Evolutionary conservation across 2,113 vertebrate genomes (phyloP).

Genomic region (Ardeotis arabs): DNA sequence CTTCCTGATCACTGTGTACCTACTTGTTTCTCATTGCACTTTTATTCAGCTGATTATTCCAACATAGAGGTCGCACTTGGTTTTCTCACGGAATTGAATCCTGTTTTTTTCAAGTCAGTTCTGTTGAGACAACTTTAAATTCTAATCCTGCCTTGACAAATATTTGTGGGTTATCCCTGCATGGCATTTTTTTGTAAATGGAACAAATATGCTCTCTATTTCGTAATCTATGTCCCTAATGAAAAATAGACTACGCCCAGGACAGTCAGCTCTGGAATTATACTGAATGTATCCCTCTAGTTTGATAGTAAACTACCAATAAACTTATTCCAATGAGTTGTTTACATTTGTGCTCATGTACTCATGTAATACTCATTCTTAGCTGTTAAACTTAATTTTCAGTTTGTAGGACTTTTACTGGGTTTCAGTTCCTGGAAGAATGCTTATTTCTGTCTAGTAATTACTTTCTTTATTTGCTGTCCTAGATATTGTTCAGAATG

Average conservation of each 20-base stretch:
- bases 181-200: not conserved
- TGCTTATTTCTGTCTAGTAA: not conserved
- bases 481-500: not conserved
- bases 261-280: not conserved
- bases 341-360: not conserved
- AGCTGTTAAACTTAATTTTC: not conserved
- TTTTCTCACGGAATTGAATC: not conserved
- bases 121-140: not conserved
- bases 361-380: not conserved
- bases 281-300: not conserved
- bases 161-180: not conserved
- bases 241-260: not conserved
- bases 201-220: not conserved
- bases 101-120: not conserved
- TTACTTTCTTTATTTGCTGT: not conserved
- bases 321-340: not conserved
- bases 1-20: not conserved
- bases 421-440: not conserved
- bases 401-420: not conserved
- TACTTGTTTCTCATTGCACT: not conserved
- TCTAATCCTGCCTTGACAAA: not conserved
- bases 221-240: not conserved
- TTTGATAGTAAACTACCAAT: not conserved
- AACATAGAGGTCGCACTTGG: not conserved
- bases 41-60: not conserved